Evolutionary conservation across 1,140 invertebrate genomes (phyloP).

Genomic region (Drosophila sturtevanti): DNA sequence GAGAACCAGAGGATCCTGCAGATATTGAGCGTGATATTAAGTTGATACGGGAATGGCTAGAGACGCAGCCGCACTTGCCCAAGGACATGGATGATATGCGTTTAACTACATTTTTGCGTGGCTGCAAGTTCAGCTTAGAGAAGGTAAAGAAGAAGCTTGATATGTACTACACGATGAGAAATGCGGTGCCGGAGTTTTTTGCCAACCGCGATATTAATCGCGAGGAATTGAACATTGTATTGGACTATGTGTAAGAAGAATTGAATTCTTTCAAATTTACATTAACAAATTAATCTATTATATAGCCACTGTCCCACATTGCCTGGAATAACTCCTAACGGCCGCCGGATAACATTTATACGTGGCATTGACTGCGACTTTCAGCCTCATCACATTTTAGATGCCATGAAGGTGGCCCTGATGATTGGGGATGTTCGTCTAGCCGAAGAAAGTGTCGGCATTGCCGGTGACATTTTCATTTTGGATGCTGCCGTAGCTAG

Average conservation of each 20-base stretch:
- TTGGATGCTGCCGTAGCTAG: constrained; percentile 90
- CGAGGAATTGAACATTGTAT: constrained; percentile 88
- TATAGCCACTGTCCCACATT: constrained; percentile 89
- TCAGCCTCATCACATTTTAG: constrained; percentile 85
- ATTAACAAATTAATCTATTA: neutral
- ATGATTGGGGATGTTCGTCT: constrained; percentile 93
- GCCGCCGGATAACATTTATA: constrained; percentile 89
- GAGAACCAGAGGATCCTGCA: constrained; percentile 86
- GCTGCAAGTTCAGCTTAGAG: constrained; percentile 92
- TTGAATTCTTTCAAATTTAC: neutral
- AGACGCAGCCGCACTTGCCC: constrained; percentile 88
- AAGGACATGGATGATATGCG: constrained; percentile 87
- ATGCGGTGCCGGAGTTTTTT: constrained; percentile 92
- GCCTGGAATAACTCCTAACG: constrained; percentile 90
- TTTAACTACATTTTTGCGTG: constrained; percentile 90
- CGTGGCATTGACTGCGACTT: constrained; percentile 86
- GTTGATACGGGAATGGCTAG: constrained; percentile 88
- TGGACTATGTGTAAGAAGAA: constrained; percentile 87
- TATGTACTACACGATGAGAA: constrained; percentile 90
- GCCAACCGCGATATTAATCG: constrained; percentile 88
- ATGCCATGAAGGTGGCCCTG: constrained; percentile 90
- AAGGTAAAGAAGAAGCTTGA: constrained; percentile 92
- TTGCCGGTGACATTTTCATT: constrained; percentile 92
- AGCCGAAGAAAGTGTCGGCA: constrained; percentile 88
- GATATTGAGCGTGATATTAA: constrained; percentile 87